A percentile compares a stretch with the other conserved stretches of the same genome.
These are phyloP conservation scores for Labeo rohita DNA, from an alignment of 2,113 vertebrate species.

Conservation along the genomic window DNA sequence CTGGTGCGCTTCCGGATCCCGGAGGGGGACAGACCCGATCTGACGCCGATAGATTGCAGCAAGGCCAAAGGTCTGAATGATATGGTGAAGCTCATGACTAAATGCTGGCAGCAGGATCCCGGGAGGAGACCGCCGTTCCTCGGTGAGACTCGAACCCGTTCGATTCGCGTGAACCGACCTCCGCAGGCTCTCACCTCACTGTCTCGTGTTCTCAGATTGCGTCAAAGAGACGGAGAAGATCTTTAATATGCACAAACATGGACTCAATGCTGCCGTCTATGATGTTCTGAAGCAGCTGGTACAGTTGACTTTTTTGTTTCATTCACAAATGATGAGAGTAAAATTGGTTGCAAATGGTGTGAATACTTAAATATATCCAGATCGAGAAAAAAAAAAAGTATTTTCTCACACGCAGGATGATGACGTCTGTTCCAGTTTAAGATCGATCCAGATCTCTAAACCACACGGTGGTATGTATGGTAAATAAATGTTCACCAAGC, in stretches of 20 bases:
- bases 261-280: slow-evolving; percentile 51
- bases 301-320: background rate
- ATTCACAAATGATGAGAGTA: background rate
- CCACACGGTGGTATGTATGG: background rate
- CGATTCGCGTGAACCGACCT: no score
- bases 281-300: slow-evolving; percentile 67
- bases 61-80: slow-evolving; percentile 35
- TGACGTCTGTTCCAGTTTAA: background rate
- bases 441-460: background rate
- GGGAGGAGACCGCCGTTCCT: slow-evolving; percentile 56
- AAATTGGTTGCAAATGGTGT: no score
- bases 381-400: no score
- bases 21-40: slow-evolving; percentile 68
- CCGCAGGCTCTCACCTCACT: no score
- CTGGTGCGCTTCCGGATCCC: slow-evolving; percentile 67
- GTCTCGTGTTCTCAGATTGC: slow-evolving; percentile 54
- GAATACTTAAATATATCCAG: no score
- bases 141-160: background rate
- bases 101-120: slow-evolving; percentile 60
- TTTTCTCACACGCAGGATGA: background rate
- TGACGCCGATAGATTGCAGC: slow-evolving; percentile 39
- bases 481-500: no score
- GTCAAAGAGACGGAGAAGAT: slow-evolving; percentile 59
- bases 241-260: slow-evolving; percentile 60
- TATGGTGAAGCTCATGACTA: slow-evolving; percentile 65